Percentiles rank a stretch among this genome's conserved stretches.
These are phyloP conservation scores for Aspidapion aeneum DNA, from an alignment of 2,888 invertebrate genomes.

Conservation along the genomic window DNA sequence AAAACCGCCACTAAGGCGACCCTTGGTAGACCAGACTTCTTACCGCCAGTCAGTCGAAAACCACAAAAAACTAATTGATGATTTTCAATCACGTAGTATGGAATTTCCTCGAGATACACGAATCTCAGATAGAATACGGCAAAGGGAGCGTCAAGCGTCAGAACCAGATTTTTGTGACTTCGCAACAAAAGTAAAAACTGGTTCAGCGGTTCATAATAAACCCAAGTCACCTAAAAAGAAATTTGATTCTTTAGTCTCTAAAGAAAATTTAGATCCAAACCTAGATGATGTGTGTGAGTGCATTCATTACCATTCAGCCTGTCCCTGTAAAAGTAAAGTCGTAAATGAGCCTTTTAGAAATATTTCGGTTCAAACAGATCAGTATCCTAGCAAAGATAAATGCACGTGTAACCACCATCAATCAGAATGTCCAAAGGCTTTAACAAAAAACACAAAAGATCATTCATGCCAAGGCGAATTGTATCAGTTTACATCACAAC, in stretches of 20 bases:
- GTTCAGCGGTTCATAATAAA: neutral
- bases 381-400: neutral
- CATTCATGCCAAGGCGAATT: neutral
- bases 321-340: conserved; percentile 8
- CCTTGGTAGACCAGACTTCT: neutral
- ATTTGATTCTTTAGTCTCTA: neutral
- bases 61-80: conserved; percentile 14
- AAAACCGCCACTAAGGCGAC: neutral
- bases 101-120: conserved; percentile 35
- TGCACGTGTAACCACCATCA: neutral
- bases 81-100: conserved; percentile 11
- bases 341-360: conserved; percentile 4
- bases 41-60: conserved; percentile 14
- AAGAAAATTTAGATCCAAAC: neutral
- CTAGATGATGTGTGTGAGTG: conserved; percentile 12
- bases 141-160: conserved; percentile 28
- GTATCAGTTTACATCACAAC: neutral
- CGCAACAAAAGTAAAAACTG: neutral
- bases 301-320: conserved; percentile 3
- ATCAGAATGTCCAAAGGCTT: neutral
- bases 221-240: neutral
- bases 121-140: conserved; percentile 43
- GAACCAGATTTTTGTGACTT: conserved; percentile 30
- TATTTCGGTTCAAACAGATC: conserved; percentile 6
- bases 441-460: neutral